phyloP scores from a whole-genome alignment of 2,888 invertebrate genomes.

The Dicranocentrus wangi region DNA sequence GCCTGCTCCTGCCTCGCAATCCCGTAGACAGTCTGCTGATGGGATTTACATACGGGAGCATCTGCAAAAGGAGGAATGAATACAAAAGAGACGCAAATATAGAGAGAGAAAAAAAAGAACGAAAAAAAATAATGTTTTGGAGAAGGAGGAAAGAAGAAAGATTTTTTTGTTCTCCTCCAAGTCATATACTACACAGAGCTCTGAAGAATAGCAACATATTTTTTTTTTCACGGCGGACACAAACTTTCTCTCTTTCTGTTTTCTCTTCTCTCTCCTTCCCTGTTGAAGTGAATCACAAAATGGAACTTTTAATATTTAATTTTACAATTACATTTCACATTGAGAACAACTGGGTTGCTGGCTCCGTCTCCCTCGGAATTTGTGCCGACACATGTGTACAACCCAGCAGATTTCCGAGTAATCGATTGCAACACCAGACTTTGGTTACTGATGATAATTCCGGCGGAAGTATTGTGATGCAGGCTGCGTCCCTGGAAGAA shows the following conservation, averaged over 20 bases:
- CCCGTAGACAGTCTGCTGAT: constrained; percentile 82
- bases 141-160: neutral
- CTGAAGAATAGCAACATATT: too few relatives aligned
- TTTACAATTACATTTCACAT: constrained; percentile 86
- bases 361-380: constrained; percentile 92
- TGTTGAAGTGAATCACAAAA: constrained; percentile 37
- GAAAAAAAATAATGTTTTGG: neutral
- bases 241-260: constrained; percentile 10
- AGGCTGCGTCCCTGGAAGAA: constrained; percentile 82
- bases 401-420: constrained; percentile 83
- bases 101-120: constrained; percentile 5
- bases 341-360: constrained; percentile 88
- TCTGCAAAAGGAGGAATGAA: constrained; percentile 76
- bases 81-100: neutral
- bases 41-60: constrained; percentile 82
- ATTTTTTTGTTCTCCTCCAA: too few relatives aligned
- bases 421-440: constrained; percentile 90
- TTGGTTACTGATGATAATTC: constrained; percentile 90
- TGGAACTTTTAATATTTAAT: constrained; percentile 58
- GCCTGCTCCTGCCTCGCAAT: constrained; percentile 83
- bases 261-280: constrained; percentile 9
- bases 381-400: constrained; percentile 90
- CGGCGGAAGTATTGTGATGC: constrained; percentile 85
- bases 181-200: too few relatives aligned
- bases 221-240: too few relatives aligned